Percentiles rank a stretch among this genome's conserved stretches.
phyloP scores from a whole-genome alignment of 1,140 invertebrate species.

The Eumaeus atala region DNA sequence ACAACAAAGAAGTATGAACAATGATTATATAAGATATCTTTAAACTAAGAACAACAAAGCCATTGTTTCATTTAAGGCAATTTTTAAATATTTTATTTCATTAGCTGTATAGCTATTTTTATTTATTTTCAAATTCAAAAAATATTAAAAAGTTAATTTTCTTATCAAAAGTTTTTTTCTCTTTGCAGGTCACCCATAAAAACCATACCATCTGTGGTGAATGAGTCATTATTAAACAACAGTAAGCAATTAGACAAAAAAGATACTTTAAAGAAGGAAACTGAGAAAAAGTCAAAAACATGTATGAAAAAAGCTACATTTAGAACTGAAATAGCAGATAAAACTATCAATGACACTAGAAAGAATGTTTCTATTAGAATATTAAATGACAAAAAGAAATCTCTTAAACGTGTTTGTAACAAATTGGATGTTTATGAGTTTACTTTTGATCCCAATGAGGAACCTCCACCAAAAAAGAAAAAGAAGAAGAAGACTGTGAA shows the following conservation, averaged over 20 bases:
- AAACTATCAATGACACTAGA: slow-evolving; percentile 17
- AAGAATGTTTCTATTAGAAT: slow-evolving; percentile 38
- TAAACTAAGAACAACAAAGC: too few species aligned
- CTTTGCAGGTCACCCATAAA: too few species aligned
- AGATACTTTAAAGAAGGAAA: background rate
- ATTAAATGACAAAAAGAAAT: slow-evolving; percentile 38
- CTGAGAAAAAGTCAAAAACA: background rate
- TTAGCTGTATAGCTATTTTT: too few species aligned
- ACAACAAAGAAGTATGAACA: too few species aligned
- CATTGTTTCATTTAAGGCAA: too few species aligned
- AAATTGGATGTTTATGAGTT: slow-evolving; percentile 61
- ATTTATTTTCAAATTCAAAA: too few species aligned
- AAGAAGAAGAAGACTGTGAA: slow-evolving; percentile 38
- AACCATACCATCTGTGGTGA: too few species aligned
- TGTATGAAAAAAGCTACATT: background rate
- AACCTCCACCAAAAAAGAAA: slow-evolving; percentile 58
- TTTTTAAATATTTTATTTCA: too few species aligned
- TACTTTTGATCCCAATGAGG: slow-evolving; percentile 60
- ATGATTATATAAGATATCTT: too few species aligned
- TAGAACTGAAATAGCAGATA: background rate
- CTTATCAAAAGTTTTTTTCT: too few species aligned
- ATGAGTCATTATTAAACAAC: too few species aligned
- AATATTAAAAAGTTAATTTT: too few species aligned
- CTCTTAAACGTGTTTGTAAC: slow-evolving; percentile 34
- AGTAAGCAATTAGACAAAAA: background rate